Conservation (phyloP, 2,113 vertebrate species). For the Rhombomys opimus region DNA sequence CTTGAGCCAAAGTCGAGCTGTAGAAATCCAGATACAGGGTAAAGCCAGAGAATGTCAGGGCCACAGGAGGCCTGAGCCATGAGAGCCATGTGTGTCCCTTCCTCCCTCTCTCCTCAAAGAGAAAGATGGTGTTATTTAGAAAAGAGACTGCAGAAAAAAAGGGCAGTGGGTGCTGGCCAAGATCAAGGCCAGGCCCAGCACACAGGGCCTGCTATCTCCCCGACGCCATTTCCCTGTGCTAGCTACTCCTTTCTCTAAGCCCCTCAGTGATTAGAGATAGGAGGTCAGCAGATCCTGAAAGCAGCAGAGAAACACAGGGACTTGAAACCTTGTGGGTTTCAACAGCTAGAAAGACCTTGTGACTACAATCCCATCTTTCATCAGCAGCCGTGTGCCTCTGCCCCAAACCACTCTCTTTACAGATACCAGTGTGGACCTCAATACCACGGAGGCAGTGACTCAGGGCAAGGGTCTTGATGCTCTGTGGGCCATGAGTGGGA, state of each 20-base stretch:
- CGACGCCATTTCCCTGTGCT: rapidly evolving
- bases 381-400: neutral
- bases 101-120: no score
- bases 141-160: neutral
- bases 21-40: neutral
- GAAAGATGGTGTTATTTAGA: neutral
- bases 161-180: neutral
- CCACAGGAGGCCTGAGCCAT: neutral
- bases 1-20: neutral
- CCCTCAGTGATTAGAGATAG: neutral
- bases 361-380: neutral
- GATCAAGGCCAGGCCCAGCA: neutral
- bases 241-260: neutral
- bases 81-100: no score
- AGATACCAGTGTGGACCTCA: neutral
- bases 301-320: neutral
- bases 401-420: neutral
- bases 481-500: neutral
- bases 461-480: no score
- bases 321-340: neutral
- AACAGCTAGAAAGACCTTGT: neutral
- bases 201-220: neutral
- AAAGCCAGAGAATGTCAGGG: neutral
- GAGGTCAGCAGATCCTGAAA: neutral
- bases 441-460: neutral